phyloP scores from a whole-genome alignment of 2,113 vertebrate genomes.

The Panurus biarmicus region DNA sequence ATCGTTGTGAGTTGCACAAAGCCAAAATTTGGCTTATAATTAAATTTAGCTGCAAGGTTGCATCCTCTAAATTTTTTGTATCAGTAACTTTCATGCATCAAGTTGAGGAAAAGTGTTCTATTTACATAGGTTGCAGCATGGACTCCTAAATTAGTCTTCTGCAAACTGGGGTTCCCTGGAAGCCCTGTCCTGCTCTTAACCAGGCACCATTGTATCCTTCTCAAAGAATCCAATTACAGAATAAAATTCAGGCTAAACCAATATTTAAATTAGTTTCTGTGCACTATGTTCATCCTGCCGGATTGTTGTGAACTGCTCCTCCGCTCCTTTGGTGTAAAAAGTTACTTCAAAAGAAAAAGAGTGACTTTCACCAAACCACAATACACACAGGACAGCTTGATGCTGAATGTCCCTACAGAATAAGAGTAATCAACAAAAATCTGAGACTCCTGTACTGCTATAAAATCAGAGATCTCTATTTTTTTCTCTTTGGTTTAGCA shows the following conservation, averaged over 20 bases:
- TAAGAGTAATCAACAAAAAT: background rate
- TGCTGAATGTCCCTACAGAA: background rate
- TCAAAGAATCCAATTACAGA: background rate
- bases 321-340: background rate
- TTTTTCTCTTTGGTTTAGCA: background rate
- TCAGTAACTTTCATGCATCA: background rate
- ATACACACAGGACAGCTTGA: background rate
- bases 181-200: background rate
- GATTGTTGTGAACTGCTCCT: background rate
- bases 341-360: background rate
- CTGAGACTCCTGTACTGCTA: background rate
- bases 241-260: background rate
- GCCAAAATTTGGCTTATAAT: background rate
- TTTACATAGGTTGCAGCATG: background rate
- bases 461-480: background rate
- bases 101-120: background rate
- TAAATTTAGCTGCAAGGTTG: background rate
- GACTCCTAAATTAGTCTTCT: background rate
- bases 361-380: background rate
- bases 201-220: background rate
- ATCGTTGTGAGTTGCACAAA: background rate
- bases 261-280: background rate
- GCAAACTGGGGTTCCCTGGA: background rate
- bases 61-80: background rate
- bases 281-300: background rate